Base-by-base conservation (phyloP, 1,140 invertebrate species). In the Maconellicoccus hirsutus region DNA sequence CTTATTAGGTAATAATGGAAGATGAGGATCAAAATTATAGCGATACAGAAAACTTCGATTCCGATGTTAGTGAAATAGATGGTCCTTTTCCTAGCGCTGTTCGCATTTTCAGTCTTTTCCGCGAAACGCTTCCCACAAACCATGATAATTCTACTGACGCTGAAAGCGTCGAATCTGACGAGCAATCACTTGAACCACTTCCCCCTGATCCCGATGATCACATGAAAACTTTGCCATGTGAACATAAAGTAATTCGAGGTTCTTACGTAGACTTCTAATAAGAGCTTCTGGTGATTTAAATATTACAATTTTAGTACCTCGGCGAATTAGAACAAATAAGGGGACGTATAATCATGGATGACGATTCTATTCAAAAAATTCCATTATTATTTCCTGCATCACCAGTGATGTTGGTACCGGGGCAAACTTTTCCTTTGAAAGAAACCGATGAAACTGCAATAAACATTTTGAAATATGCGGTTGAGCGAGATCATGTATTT, bases 381-480 rank as follows among this genome's bases (percentile, higher is more conserved):
- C 86, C 88, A 10, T 75, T 90, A 22, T 78, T 89, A 25, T 78
- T 82, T 38, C 80, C 82, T 63, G 81, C 84, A 52, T 83, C 84
- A 52, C 79, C 89, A 26, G 81, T 89, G 12, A 66, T 26, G 21
- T 26, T 66, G 8, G 84, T 90, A 71, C 89, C 89, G 25, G 88
- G 88, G 7, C 87, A 90, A 78, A 88, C 84, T 23, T 77, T 91
- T 26, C 89, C 89, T 0, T 81, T 91, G 22, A 85, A 86, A 73
- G 80, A 88, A n/a, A 84, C 82, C 73, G 81, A 84, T 52, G 76
- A 79, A 26, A 77, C 79, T 26, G 80, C 79, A 42, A 82, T 85
- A 33, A 79, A 82, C 38, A 85, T 86, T 84, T 76, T 85, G 38
- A 79, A 79, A 72, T 77, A 78, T n/a, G 82, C 83, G 70, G 82